Conservation (phyloP, 2,113 vertebrate genomes). For the Anser cygnoides region DNA sequence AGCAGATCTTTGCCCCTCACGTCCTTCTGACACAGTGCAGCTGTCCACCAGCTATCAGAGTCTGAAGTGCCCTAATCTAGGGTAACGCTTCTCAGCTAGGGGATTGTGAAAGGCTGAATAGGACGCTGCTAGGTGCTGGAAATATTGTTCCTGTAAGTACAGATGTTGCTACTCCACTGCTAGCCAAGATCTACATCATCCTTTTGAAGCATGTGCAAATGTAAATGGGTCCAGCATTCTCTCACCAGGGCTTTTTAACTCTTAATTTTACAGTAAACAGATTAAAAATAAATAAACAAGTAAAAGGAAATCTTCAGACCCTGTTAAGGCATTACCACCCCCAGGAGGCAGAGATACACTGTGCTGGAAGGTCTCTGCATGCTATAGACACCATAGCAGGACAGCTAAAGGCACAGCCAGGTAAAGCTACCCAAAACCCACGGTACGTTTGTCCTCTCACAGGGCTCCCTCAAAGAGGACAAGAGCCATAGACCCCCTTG, state of each 20-base stretch:
- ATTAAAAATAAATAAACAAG: accelerated
- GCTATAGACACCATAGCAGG: neutral
- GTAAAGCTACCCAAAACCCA: neutral
- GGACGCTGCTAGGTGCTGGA: conserved; percentile 12
- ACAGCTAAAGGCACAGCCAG: neutral
- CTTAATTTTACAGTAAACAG: neutral
- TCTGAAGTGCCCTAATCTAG: neutral
- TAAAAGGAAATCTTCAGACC: neutral
- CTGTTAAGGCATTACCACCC: neutral
- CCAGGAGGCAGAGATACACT: neutral
- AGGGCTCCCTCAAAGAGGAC: neutral
- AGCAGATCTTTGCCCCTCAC: neutral
- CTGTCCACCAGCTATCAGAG: neutral
- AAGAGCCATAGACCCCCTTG: neutral
- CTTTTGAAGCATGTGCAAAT: neutral
- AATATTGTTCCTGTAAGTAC: neutral
- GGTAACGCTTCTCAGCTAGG: neutral
- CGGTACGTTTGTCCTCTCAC: neutral
- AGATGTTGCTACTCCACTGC: neutral
- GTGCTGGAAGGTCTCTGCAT: neutral
- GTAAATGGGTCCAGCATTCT: neutral
- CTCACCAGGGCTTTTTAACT: neutral
- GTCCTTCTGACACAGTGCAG: neutral
- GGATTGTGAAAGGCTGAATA: neutral
- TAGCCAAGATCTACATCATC: conserved; percentile 44